Conservation (phyloP, 2,888 invertebrate species). For the Cheilosia pagana region DNA sequence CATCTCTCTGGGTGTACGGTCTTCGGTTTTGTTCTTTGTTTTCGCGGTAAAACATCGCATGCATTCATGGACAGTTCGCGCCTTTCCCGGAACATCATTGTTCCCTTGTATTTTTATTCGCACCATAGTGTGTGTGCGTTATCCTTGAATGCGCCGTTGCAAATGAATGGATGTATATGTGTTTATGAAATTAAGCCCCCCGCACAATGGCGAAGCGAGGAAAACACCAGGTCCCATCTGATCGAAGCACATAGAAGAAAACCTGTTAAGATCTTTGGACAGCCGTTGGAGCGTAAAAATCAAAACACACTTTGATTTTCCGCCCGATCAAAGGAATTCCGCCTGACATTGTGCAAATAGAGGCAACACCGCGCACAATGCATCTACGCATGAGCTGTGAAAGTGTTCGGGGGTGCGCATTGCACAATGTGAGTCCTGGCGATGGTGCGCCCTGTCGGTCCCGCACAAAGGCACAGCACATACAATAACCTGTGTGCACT, state of each 20-base stretch:
- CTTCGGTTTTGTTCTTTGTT: background rate
- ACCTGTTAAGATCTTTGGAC: constrained; percentile 69
- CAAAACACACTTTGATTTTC: constrained; percentile 75
- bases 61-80: constrained; percentile 32
- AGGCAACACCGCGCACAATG: constrained; percentile 34
- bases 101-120: constrained; percentile 28
- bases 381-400: constrained; percentile 40
- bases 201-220: background rate
- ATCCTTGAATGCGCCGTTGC: constrained; percentile 38
- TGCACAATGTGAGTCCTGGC: constrained; percentile 50
- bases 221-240: constrained; percentile 10
- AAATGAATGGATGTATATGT: background rate
- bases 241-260: constrained; percentile 25
- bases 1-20: background rate
- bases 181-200: constrained; percentile 42
- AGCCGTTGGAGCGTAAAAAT: constrained; percentile 69
- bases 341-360: constrained; percentile 66
- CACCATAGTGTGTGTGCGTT: background rate
- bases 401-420: constrained; percentile 10
- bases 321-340: constrained; percentile 71
- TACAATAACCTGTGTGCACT: constrained; percentile 32
- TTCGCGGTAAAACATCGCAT: constrained; percentile 28
- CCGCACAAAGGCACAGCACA: constrained; percentile 38
- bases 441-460: constrained; percentile 46
- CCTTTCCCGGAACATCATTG: constrained; percentile 39